Conservation (phyloP, 1,140 invertebrate species). For the Uloborus diversus region DNA sequence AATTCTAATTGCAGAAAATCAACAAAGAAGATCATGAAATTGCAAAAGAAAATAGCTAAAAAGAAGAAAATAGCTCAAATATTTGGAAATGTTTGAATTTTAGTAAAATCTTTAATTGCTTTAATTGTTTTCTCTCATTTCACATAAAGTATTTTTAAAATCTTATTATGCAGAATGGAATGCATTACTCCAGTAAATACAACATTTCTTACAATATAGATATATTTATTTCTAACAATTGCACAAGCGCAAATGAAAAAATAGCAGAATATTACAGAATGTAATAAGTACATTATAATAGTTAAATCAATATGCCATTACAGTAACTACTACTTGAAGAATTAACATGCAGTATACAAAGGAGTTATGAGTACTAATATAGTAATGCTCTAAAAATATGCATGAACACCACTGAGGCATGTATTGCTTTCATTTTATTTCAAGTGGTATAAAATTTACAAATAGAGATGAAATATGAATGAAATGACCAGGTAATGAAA, state of each 20-base stretch:
- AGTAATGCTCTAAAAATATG: background rate
- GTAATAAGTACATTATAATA: background rate
- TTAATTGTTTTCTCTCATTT: too few species aligned
- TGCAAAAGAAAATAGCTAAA: background rate
- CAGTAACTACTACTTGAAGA: background rate
- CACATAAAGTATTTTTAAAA: too few species aligned
- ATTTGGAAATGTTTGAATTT: background rate
- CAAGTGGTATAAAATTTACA: too few species aligned
- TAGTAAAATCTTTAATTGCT: too few species aligned
- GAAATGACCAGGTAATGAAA: too few species aligned
- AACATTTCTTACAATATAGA: too few species aligned
- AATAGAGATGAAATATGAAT: too few species aligned
- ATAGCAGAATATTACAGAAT: background rate
- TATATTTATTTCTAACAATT: constrained; percentile 13
- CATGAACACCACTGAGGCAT: background rate
- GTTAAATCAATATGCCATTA: background rate
- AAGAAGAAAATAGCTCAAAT: background rate
- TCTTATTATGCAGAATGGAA: too few species aligned
- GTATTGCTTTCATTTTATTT: background rate
- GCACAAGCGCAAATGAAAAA: constrained; percentile 5
- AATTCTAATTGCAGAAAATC: background rate
- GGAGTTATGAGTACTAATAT: background rate
- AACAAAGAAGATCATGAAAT: background rate
- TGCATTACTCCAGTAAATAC: too few species aligned
- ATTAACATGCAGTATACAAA: background rate